Percentiles rank a stretch among this genome's conserved stretches.
Evolutionary conservation across 2,797 vertebrate genomes (phyloP).

Genomic region (Cynodonichthys magdalenae): DNA sequence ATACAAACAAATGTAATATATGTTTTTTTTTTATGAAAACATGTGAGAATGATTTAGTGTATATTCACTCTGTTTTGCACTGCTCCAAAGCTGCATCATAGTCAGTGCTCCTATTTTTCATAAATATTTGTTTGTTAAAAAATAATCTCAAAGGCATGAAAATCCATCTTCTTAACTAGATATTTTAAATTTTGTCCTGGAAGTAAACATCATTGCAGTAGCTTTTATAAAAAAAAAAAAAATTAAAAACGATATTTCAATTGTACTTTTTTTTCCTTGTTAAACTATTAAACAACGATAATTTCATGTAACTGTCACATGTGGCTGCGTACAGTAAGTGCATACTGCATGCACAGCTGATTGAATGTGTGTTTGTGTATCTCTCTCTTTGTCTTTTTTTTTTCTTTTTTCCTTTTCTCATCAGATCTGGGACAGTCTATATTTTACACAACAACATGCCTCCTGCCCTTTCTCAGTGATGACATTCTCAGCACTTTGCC

Average conservation of each 20-base stretch:
- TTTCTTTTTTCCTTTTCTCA: constrained; percentile 74
- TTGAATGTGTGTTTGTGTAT: constrained; percentile 79
- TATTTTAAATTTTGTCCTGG: constrained; percentile 48
- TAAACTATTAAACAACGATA: constrained; percentile 39
- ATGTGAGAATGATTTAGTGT: constrained; percentile 46
- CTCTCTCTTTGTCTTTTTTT: constrained; percentile 67
- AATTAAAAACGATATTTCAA: constrained; percentile 36
- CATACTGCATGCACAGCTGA: constrained; percentile 69
- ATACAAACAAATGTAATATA: constrained; percentile 47
- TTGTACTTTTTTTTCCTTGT: constrained; percentile 26
- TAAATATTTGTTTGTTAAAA: constrained; percentile 72
- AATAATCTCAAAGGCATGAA: constrained; percentile 70
- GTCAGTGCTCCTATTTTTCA: constrained; percentile 66
- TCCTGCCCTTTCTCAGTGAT: constrained; percentile 98
- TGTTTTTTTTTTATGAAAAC: constrained; percentile 29
- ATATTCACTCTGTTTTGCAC: constrained; percentile 49
- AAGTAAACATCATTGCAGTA: constrained; percentile 42
- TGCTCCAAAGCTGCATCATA: constrained; percentile 58
- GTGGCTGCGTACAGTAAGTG: constrained; percentile 68
- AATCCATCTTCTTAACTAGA: constrained; percentile 58
- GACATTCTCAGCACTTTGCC: constrained; percentile 99
- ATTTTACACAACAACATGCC: constrained; percentile 99
- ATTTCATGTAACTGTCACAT: constrained; percentile 43
- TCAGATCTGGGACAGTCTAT: constrained; percentile 99
- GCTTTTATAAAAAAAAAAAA: constrained; percentile 62